These are phyloP conservation scores for Eupithecia exiguata DNA, from an alignment of 2,888 invertebrate species.

Conservation along the genomic window DNA sequence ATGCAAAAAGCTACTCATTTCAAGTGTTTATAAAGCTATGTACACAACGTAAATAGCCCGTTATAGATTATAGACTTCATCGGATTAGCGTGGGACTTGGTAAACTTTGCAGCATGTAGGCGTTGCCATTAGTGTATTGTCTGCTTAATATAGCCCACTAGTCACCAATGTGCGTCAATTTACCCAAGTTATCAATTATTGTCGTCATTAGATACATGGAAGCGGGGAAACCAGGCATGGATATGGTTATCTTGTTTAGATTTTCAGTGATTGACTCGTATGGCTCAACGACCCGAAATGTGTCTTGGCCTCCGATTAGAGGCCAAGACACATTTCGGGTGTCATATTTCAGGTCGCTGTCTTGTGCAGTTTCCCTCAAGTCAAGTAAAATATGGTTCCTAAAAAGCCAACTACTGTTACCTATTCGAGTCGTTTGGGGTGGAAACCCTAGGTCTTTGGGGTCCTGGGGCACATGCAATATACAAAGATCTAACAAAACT, in stretches of 20 bases:
- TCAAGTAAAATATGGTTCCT: no score
- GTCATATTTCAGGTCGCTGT: no score
- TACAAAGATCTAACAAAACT: no score
- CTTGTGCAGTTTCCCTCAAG: no score
- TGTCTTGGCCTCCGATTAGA: no score
- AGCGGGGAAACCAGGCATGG: not conserved
- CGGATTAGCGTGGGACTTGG: constrained; percentile 25
- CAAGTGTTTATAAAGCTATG: constrained; percentile 37
- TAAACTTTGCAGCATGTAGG: constrained; percentile 61
- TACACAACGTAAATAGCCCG: constrained; percentile 38
- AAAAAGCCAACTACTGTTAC: no score
- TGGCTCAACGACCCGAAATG: no score
- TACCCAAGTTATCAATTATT: constrained; percentile 65
- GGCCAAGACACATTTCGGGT: no score
- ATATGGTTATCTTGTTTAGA: not conserved
- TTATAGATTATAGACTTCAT: constrained; percentile 43
- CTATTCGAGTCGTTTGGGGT: no score
- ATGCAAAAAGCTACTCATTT: constrained; percentile 38
- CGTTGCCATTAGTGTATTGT: constrained; percentile 53
- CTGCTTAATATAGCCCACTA: constrained; percentile 46
- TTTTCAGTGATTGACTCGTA: no score
- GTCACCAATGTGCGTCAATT: constrained; percentile 74
- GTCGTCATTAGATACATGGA: constrained; percentile 61
- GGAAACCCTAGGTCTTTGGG: no score
- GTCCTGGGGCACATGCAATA: no score